Percentiles rank a stretch among this genome's conserved stretches.
These are phyloP conservation scores for Sardinella longiceps DNA, from an alignment of 2,797 vertebrate genomes.

Conservation along the genomic window DNA sequence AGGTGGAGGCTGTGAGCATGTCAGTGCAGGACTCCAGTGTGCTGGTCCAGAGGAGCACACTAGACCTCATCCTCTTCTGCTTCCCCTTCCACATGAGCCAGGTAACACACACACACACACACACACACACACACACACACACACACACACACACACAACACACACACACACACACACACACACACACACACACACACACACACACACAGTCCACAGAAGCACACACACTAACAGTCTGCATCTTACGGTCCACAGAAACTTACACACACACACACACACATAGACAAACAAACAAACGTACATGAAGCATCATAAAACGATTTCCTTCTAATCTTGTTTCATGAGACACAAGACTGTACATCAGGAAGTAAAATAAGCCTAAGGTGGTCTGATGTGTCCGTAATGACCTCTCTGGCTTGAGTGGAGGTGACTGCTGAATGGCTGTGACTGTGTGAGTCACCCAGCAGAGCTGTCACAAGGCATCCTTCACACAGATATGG, in stretches of 20 bases:
- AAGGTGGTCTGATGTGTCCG: not conserved
- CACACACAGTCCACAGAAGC: not conserved
- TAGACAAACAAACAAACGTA: not conserved
- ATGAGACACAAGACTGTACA: no score
- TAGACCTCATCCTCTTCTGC: conserved; percentile 98
- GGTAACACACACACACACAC: conserved; percentile 68
- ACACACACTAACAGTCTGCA: conserved; percentile 3
- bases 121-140: conserved; percentile 20
- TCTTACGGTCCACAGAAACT: not conserved
- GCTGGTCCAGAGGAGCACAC: conserved; percentile 94
- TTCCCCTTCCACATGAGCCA: conserved; percentile 99
- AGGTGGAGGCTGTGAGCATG: conserved; percentile 99
- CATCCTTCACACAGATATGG: not conserved
- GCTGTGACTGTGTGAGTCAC: not conserved
- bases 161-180: not conserved
- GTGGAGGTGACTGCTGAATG: not conserved
- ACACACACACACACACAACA: conserved; percentile 21
- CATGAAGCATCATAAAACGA: not conserved
- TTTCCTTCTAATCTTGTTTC: no score
- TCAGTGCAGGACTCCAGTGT: conserved; percentile 98
- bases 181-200: not conserved
- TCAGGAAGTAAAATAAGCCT: not conserved
- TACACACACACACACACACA: not conserved
- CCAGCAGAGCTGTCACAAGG: not conserved
- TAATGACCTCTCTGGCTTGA: not conserved